Base-by-base conservation (phyloP, 2,797 vertebrate species). In the Pseudomugil gertrudae region DNA sequence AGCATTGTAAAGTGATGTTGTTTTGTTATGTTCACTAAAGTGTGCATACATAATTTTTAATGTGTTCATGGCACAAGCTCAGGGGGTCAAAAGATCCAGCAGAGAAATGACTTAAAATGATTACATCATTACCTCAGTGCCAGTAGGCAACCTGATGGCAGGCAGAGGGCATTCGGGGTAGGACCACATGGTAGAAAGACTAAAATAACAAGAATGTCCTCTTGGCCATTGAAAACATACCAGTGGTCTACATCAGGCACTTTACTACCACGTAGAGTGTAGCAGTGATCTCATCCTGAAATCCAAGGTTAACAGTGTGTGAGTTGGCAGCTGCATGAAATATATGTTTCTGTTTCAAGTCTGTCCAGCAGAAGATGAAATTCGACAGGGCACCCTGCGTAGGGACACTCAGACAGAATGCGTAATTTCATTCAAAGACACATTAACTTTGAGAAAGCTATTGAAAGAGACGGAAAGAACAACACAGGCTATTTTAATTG, bases 361-460 rank as follows among this genome's bases (percentile, higher is more conserved):
- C 60, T 13, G 52, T 79, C 66, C 68, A 60, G 57, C 60, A 67
- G 73, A 78, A 64, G 81, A 80, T 68, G 74, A 54, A 63, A 79
- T 76, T 63, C 73, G 45, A 68, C 36, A 0, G 63, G 52, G 26
- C 33, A 35, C 5, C 32, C 27, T 47, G 30, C 1, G 3, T 27
- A 8, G 32, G 57, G 38, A 52, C 32, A 10, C 71, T 77, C 71
- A 59, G 56, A 70, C 59, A 63, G 77, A 87, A 90, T 73, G 60
- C 40, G 29, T 78, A 35, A 84, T 78, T 76, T 78, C 33, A 77
- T 69, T 83, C 76, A 84, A 85, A 90, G 72, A 54, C 85, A 79
- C 81, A 80, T 89, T 90, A 77, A 88, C 85, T 90, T 89, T 91
- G 81, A 84, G 69, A 53, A 57, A 38, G 78, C 69, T 69, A 79